Base-by-base conservation (phyloP, 2,797 vertebrate species). In the Anabas testudineus region DNA sequence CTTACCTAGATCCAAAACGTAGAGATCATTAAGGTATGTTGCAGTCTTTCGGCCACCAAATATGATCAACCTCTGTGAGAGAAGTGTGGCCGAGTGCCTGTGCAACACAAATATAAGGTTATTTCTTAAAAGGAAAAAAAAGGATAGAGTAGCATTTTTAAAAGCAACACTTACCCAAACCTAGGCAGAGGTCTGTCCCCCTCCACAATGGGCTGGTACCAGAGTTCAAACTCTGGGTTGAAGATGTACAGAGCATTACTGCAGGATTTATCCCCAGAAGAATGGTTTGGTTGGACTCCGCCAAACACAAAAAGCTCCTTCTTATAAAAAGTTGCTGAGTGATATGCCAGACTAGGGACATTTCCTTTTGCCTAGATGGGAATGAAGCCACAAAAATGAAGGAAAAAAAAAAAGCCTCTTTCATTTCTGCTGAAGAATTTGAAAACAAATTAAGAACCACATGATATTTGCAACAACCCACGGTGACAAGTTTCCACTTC, bases 151-250 rank as follows among this genome's bases (percentile, higher is more conserved):
- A 28, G 42, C 32, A 0, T 0, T 54, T 48, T 48, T 2, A 8
- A 37, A 42, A 34, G 13, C 8, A 12, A 55, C 43, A 84, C 96
- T 90, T 61, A 98, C 96, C 96, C 96, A 86, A 96, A 93, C 64
- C 96, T 94, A 71, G 96, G 94, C 59, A 95, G 88, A 74, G 96
- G 96, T 74, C 87, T 93, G 56, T 94, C 91, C 10, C 96, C 96
- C 74, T 97, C 96, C 67, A 95, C 94, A 49, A 97, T 96, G 32
- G 96, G 96, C 81, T 96, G 93, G 84, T 98, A 98, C 96, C 96
- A 98, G 68, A 98, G 94, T 85, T 95, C 94, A 90, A 94, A 95
- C 71, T 97, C 96, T 8, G 96, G 95, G 88, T 95, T 98, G 69
- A 96, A 98, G 87, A 97, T 92, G 83, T 95, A 96, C 28, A 98